phyloP scores from a whole-genome alignment of 2,113 vertebrate species.

The Lepus americanus region DNA sequence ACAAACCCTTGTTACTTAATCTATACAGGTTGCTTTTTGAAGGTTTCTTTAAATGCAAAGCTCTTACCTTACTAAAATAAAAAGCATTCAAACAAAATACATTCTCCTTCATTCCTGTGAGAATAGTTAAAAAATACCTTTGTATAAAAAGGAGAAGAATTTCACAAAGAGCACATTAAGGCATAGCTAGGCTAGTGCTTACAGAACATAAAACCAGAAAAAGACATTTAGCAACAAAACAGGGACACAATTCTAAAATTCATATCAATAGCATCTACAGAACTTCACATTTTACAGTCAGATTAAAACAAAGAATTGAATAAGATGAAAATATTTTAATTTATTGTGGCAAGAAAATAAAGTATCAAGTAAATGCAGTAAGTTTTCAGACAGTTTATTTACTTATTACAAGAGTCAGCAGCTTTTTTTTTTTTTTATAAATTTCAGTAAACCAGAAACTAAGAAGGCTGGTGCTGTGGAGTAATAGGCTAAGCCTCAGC shows the following conservation, averaged over 20 bases:
- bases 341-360: conserved; percentile 55
- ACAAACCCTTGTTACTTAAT: conserved; percentile 23
- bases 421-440: conserved; percentile 23
- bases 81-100: conserved; percentile 42
- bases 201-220: conserved; percentile 39
- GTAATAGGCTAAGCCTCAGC: too few relatives aligned
- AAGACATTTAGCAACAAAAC: conserved; percentile 31
- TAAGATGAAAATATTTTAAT: conserved; percentile 47
- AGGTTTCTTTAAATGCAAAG: conserved; percentile 44
- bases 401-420: conserved; percentile 22
- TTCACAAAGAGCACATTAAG: conserved; percentile 56
- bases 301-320: conserved; percentile 51
- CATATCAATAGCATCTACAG: background rate
- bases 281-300: conserved; percentile 28
- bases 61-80: conserved; percentile 57
- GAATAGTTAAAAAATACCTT: conserved; percentile 29
- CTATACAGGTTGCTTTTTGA: background rate
- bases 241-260: conserved; percentile 24
- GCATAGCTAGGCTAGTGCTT: background rate
- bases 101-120: conserved; percentile 30
- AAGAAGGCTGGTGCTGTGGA: too few relatives aligned
- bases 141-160: conserved; percentile 55
- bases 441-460: conserved; percentile 40
- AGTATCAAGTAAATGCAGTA: conserved; percentile 25
- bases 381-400: conserved; percentile 34